phyloP scores from a whole-genome alignment of 2,888 invertebrate genomes.

The Cantharis rustica region DNA sequence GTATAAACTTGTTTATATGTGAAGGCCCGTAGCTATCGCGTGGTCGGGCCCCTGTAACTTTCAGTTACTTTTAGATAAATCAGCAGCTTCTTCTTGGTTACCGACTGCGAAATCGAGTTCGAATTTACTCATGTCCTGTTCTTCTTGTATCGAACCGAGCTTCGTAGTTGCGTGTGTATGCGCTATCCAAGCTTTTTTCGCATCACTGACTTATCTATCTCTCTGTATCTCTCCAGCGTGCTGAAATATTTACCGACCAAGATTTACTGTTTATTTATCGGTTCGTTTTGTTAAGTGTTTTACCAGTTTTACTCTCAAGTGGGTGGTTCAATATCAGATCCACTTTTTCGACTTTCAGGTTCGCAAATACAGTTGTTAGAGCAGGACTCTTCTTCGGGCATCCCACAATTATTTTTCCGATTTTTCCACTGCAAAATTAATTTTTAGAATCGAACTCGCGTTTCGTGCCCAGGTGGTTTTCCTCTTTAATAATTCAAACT shows the following conservation, averaged over 20 bases:
- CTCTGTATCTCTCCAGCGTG: conserved; percentile 22
- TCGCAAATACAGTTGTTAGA: neutral
- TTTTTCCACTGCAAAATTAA: neutral
- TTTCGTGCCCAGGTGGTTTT: neutral
- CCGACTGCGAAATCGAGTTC: conserved; percentile 14
- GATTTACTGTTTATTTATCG: conserved; percentile 37
- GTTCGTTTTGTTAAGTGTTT: conserved; percentile 37
- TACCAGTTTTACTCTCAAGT: conserved; percentile 39
- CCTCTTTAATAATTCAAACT: neutral
- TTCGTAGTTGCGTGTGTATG: conserved; percentile 30
- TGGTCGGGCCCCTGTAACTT: conserved; percentile 38
- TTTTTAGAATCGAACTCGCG: neutral
- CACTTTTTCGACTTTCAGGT: neutral
- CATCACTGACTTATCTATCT: conserved; percentile 30
- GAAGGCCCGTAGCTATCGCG: conserved; percentile 41
- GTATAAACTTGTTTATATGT: conserved; percentile 49
- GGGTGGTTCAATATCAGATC: conserved; percentile 29
- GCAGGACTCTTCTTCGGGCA: neutral
- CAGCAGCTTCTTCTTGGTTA: conserved; percentile 34
- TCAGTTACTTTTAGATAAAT: conserved; percentile 41
- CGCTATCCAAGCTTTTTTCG: conserved; percentile 30
- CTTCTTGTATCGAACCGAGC: neutral
- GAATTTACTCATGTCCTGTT: conserved; percentile 1
- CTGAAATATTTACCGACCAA: conserved; percentile 31
- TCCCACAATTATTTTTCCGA: too few relatives aligned